A percentile compares a stretch with the other conserved stretches of the same genome.
phyloP scores from a whole-genome alignment of 2,797 vertebrate species.

The Leptatherina wallacei region DNA sequence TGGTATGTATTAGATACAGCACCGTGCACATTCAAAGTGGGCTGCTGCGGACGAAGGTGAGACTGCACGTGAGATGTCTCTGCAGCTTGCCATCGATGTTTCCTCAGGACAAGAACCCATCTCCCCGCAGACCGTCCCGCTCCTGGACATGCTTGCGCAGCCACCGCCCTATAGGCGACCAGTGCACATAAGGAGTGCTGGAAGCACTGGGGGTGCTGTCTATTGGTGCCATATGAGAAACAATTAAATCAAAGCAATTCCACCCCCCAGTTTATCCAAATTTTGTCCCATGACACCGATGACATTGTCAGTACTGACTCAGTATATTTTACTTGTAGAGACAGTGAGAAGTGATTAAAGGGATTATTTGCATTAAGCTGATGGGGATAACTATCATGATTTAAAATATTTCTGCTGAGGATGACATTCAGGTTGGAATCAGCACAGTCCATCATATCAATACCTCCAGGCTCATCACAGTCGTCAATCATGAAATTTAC shows the following conservation, averaged over 20 bases:
- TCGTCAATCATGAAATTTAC: constrained; percentile 1
- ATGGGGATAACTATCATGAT: neutral
- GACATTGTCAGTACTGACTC: constrained; percentile 23
- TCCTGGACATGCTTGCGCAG: constrained; percentile 70
- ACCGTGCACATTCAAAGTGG: constrained; percentile 42
- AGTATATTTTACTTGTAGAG: neutral
- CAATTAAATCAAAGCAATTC: constrained; percentile 29
- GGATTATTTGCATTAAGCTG: neutral
- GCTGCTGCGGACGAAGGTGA: constrained; percentile 25
- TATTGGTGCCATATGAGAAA: constrained; percentile 22
- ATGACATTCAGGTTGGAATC: neutral
- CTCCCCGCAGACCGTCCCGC: constrained; percentile 71
- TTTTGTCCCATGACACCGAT: constrained; percentile 15
- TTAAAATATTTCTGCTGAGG: constrained; percentile 2
- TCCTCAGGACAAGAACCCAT: constrained; percentile 53
- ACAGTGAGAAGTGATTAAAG: constrained; percentile 8
- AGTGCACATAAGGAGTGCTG: constrained; percentile 49
- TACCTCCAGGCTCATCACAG: neutral
- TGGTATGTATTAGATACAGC: constrained; percentile 19
- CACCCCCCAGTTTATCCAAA: constrained; percentile 12
- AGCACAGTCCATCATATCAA: constrained; percentile 2
- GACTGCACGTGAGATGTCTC: constrained; percentile 9
- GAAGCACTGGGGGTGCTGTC: constrained; percentile 13
- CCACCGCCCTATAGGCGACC: constrained; percentile 78
- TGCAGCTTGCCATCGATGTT: constrained; percentile 34